Conservation (phyloP, 2,113 vertebrate genomes). For the Felis catus region DNA sequence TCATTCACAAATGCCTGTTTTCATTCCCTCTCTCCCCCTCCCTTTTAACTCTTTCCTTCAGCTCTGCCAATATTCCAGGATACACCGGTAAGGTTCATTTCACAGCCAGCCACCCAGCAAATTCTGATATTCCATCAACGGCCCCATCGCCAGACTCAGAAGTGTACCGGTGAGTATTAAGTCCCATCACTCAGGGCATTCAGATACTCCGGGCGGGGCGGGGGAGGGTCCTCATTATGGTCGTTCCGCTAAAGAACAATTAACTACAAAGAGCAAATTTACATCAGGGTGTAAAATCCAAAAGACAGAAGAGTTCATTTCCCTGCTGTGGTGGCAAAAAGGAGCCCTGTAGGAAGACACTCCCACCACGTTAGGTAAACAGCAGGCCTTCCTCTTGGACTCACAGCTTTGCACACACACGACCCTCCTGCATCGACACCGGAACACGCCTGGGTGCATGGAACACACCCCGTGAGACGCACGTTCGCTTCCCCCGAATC, state of each 20-base stretch:
- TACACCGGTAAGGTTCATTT: conserved; percentile 87
- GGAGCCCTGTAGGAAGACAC: neutral
- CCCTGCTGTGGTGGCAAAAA: neutral
- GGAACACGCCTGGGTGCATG: neutral
- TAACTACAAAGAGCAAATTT: conserved; percentile 64
- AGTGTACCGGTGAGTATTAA: conserved; percentile 83
- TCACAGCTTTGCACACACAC: neutral
- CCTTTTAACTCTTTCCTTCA: conserved; percentile 80
- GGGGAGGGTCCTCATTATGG: conserved; percentile 50
- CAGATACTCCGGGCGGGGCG: conserved; percentile 40
- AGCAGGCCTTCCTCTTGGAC: neutral
- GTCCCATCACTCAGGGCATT: conserved; percentile 67
- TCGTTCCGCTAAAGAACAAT: conserved; percentile 74
- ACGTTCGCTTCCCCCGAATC: neutral
- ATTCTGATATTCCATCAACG: conserved; percentile 81
- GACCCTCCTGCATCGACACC: neutral
- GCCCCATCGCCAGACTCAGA: conserved; percentile 73
- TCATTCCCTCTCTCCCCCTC: conserved; percentile 55
- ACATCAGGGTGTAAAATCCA: neutral
- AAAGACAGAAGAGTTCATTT: neutral
- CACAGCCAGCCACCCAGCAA: conserved; percentile 82
- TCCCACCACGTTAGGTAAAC: too few species aligned
- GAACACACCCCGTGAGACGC: neutral
- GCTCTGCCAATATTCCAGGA: conserved; percentile 87
- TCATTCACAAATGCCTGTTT: neutral